Percentiles rank a stretch among this genome's conserved stretches.
Conservation (phyloP, 2,797 vertebrate species). For the Microctenopoma stevenorrisi region DNA sequence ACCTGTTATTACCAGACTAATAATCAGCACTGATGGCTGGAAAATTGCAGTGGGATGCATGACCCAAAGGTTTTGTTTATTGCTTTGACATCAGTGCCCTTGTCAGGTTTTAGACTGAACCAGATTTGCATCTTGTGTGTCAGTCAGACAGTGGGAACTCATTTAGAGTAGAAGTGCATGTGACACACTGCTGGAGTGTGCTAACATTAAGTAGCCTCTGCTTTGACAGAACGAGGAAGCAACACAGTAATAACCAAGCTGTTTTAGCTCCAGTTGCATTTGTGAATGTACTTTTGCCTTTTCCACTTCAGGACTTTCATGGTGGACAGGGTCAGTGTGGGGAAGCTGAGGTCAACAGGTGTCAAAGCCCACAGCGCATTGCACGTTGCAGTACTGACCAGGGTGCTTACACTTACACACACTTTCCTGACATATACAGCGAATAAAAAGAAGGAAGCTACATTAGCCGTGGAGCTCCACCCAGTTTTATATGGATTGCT, state of each 20-base stretch:
- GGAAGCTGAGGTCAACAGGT: too few species aligned
- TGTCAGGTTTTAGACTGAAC: constrained; percentile 6
- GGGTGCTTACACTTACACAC: too few species aligned
- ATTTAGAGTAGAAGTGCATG: background rate
- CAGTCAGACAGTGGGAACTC: background rate
- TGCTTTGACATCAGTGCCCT: background rate
- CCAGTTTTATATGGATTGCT: too few species aligned
- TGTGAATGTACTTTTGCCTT: too few species aligned
- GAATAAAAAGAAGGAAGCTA: too few species aligned
- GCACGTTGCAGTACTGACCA: too few species aligned
- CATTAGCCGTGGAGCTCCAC: too few species aligned
- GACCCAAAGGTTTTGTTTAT: constrained; percentile 9
- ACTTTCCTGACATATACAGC: too few species aligned
- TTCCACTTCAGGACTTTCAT: too few species aligned
- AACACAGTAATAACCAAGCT: background rate
- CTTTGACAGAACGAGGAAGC: background rate
- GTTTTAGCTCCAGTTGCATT: too few species aligned
- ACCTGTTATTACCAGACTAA: constrained; percentile 2
- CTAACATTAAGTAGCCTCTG: background rate
- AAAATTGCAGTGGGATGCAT: background rate
- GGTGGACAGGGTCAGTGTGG: too few species aligned
- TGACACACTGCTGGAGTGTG: background rate
- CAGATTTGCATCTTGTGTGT: background rate
- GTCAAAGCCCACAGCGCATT: too few species aligned
- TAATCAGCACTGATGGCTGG: constrained; percentile 2